A percentile compares a stretch with the other conserved stretches of the same genome.
Conservation (phyloP, 2,113 vertebrate genomes). For the Gopherus evgoodei region DNA sequence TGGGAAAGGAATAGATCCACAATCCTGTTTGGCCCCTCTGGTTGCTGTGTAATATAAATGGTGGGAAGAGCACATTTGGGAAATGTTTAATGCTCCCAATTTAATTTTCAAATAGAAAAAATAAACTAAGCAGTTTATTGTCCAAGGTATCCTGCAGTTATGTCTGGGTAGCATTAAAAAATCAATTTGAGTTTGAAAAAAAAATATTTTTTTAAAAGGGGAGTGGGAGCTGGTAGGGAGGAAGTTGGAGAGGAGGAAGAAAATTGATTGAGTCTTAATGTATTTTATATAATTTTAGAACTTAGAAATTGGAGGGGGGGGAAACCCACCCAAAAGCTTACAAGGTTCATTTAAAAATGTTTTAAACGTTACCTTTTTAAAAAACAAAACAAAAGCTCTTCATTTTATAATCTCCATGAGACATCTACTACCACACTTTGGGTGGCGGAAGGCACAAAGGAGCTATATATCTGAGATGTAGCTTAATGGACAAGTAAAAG, state of each 20-base stretch:
- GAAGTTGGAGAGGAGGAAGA: not conserved
- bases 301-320: not conserved
- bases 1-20: not conserved
- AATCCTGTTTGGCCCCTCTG: not conserved
- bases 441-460: not conserved
- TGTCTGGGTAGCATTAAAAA: not conserved
- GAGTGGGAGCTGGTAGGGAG: not conserved
- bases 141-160: not conserved
- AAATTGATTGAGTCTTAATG: not conserved
- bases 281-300: not conserved
- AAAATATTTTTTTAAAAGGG: not conserved
- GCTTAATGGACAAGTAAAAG: not conserved
- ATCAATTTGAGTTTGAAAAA: not conserved
- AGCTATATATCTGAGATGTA: not conserved
- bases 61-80: not conserved
- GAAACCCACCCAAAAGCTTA: not conserved
- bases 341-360: not conserved
- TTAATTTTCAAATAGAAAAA: not conserved
- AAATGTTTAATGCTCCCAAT: not conserved
- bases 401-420: not conserved
- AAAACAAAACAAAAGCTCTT: not conserved
- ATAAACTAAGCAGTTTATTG: not conserved
- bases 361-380: not conserved
- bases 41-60: not conserved
- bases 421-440: not conserved